Evolutionary conservation across 2,797 vertebrate species (phyloP), one percentile per base, ranked within the genome.

Genomic region (Chaunax sp.): DNA sequence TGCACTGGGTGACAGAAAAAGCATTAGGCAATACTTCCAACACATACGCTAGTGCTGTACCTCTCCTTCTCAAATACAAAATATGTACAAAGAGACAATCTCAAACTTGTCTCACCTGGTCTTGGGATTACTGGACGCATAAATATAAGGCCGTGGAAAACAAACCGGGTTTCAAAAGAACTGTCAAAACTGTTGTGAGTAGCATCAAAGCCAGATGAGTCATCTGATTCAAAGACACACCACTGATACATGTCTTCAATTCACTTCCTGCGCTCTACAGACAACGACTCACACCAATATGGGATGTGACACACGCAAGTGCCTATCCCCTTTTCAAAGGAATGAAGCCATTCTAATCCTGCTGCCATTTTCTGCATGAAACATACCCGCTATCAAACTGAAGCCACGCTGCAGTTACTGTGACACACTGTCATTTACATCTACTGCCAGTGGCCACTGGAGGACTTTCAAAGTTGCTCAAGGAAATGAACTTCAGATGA

Each of bases 401-500:
- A 59, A 57, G 53, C 43, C 22, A 22, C 40, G 35, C n/a, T 15
- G n/a, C 44, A 54, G 52, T 49, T 43, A 49, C 33, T 2, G 38
- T 63, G 55, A 69, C 51, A 70, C 20, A 16, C 12, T 63, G 30
- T 52, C 43, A 37, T 63, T 47, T 49, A 38, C n/a, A 37, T 58
- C 30, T 12, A 14, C 41, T 46, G 59, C 64, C 23, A 38, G 6
- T 10, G 55, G 26, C 53, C 57, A 72, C 14, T 19, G 16, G 57
- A 68, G 52, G 59, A 37, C 52, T 66, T 57, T 77, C 20, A 50
- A 35, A 72, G 54, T 2, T 43, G 26, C 26, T 26, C 41, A 25
- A 28, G n/a, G 22, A 46, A 19, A 20, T 57, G 65, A 71, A 54
- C 59, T 50, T 69, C 13, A 64, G n/a, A 44, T 57, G n/a, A 41